phyloP scores from a whole-genome alignment of 35 echinoderm and acorn worm species.

The Heliocidaris tuberculata region DNA sequence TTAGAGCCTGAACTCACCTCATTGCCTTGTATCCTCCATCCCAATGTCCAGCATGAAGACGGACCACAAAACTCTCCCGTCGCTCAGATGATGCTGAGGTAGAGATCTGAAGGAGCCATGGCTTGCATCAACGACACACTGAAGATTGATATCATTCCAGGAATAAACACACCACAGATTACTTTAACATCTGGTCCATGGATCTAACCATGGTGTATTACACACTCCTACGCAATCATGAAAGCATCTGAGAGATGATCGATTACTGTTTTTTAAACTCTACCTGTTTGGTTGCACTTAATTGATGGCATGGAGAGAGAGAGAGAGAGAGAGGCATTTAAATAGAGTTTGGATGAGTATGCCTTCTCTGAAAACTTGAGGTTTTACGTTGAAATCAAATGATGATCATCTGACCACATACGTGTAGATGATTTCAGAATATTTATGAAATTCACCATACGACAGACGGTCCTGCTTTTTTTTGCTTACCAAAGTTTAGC shows the following conservation, averaged over 20 bases:
- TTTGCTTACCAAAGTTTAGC: too few species aligned
- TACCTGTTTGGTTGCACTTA: not conserved
- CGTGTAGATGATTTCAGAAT: too few species aligned
- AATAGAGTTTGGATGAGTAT: too few species aligned
- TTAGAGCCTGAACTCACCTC: not conserved
- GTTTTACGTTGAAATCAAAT: not conserved
- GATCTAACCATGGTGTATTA: not conserved
- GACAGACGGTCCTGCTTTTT: too few species aligned
- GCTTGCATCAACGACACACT: not conserved
- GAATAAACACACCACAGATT: not conserved
- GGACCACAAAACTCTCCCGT: not conserved
- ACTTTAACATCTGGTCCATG: not conserved
- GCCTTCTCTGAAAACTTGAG: too few species aligned
- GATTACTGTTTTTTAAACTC: not conserved
- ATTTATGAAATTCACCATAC: too few species aligned
- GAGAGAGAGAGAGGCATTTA: not conserved
- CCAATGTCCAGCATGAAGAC: not conserved
- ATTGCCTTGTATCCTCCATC: not conserved
- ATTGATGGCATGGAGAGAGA: not conserved
- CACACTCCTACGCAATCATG: not conserved
- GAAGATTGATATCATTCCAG: not conserved
- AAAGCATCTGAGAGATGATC: not conserved
- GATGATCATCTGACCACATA: not conserved
- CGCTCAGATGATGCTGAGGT: not conserved
- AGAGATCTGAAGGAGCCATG: not conserved